A percentile compares a stretch with the other conserved stretches of the same genome.
Evolutionary conservation across 2,113 vertebrate genomes (phyloP).

Genomic region (Scalopus aquaticus): DNA sequence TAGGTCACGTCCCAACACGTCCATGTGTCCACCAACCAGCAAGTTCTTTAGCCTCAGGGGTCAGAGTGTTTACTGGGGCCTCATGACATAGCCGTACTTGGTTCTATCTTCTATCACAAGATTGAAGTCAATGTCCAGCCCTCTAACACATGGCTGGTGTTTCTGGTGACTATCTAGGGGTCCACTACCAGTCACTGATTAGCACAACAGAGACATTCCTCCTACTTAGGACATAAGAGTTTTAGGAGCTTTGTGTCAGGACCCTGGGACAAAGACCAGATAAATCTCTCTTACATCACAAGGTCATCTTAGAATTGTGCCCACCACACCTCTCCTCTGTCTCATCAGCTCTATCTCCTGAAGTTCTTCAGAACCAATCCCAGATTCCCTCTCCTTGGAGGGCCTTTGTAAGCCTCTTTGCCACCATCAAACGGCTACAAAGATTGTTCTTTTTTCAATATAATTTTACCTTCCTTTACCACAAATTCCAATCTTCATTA

Average conservation of each 20-base stretch:
- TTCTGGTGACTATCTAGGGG: neutral
- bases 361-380: neutral
- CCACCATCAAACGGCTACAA: neutral
- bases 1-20: fast-evolving
- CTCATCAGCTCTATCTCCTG: neutral
- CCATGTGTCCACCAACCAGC: neutral
- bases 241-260: neutral
- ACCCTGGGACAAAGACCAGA: neutral
- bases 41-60: no score
- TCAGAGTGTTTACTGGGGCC: neutral
- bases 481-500: neutral
- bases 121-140: neutral
- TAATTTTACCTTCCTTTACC: neutral
- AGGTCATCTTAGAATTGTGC: neutral
- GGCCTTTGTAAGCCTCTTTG: neutral
- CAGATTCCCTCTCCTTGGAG: no score
- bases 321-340: neutral
- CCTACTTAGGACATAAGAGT: neutral
- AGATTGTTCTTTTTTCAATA: neutral
- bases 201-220: neutral
- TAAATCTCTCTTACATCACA: neutral
- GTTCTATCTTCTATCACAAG: neutral
- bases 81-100: neutral
- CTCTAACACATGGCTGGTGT: neutral
- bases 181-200: neutral